Percentiles rank a stretch among this genome's conserved stretches.
phyloP scores from a whole-genome alignment of 2,888 invertebrate genomes.

The Drosophila siamana region DNA sequence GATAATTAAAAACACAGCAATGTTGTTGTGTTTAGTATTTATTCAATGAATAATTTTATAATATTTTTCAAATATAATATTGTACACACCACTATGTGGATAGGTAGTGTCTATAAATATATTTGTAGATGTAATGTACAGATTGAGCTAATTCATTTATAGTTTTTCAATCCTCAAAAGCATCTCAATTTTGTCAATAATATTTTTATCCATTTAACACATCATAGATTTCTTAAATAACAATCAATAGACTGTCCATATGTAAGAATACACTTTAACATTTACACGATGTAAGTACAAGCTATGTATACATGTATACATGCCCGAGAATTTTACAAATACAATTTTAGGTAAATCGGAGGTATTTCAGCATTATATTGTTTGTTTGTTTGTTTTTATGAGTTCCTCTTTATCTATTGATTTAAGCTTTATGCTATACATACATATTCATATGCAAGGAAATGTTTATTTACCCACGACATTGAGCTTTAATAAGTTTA shows the following conservation, averaged over 20 bases:
- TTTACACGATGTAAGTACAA: slow-evolving; percentile 15
- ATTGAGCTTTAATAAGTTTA: slow-evolving; percentile 30
- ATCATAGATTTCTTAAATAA: slow-evolving; percentile 12
- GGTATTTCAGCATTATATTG: slow-evolving; percentile 67
- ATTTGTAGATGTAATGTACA: slow-evolving; percentile 24
- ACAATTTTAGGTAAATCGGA: slow-evolving; percentile 62
- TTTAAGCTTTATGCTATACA: slow-evolving; percentile 32
- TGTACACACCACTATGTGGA: slow-evolving; percentile 45
- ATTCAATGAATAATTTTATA: slow-evolving; percentile 64
- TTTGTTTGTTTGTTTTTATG: slow-evolving; percentile 21
- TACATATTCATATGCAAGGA: slow-evolving; percentile 20
- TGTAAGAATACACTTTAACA: slow-evolving; percentile 16
- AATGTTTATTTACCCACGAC: slow-evolving; percentile 31
- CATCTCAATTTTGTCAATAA: not conserved
- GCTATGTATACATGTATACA: slow-evolving; percentile 9
- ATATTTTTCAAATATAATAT: slow-evolving; percentile 59
- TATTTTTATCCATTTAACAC: slow-evolving; percentile 1
- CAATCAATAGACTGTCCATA: slow-evolving; percentile 38
- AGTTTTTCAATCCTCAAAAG: not conserved
- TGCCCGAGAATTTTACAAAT: slow-evolving; percentile 25
- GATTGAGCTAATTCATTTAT: slow-evolving; percentile 13
- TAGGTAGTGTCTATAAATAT: slow-evolving; percentile 39
- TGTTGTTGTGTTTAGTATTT: slow-evolving; percentile 46
- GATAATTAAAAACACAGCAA: not conserved
- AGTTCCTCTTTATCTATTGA: slow-evolving; percentile 19